Evolutionary conservation across 1,140 invertebrate species (phyloP).

Genomic region (Cotesia chilonis): DNA sequence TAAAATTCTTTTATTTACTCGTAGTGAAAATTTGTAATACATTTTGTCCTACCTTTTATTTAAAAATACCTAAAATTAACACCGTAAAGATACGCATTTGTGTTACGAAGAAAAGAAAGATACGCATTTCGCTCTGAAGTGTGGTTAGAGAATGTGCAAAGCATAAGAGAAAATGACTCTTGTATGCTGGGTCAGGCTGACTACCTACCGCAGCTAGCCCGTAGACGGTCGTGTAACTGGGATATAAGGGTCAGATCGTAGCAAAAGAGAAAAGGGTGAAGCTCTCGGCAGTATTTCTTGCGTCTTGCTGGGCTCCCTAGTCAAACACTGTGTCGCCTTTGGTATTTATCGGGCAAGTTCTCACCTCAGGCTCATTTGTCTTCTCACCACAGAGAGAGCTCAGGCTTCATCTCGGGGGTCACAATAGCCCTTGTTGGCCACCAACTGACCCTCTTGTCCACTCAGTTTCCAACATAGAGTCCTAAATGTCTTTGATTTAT

Average conservation of each 20-base stretch:
- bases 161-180: slow-evolving; percentile 13
- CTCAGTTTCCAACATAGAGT: not conserved
- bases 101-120: slow-evolving; percentile 8
- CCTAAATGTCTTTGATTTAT: slow-evolving; percentile 8
- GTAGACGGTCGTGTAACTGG: slow-evolving; percentile 13
- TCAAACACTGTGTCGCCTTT: slow-evolving; percentile 67
- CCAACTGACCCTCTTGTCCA: slow-evolving; percentile 25
- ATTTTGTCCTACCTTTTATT: not conserved
- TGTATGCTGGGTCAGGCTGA: not conserved
- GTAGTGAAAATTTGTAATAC: not conserved
- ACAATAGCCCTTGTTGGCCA: slow-evolving; percentile 39
- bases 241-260: slow-evolving; percentile 24
- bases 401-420: slow-evolving; percentile 48
- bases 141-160: not conserved
- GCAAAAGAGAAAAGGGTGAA: slow-evolving; percentile 24
- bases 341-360: slow-evolving; percentile 68
- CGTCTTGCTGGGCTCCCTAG: slow-evolving; percentile 58
- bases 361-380: slow-evolving; percentile 68
- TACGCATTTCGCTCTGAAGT: slow-evolving; percentile 3
- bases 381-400: slow-evolving; percentile 50
- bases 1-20: not conserved
- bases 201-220: slow-evolving; percentile 17
- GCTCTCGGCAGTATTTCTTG: slow-evolving; percentile 61
- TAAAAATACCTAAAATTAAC: slow-evolving; percentile 15
- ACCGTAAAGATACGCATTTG: slow-evolving; percentile 24